A percentile compares a stretch with the other conserved stretches of the same genome.
These are phyloP conservation scores for Isoperla grammatica DNA, from an alignment of 2,888 invertebrate genomes.

Conservation along the genomic window DNA sequence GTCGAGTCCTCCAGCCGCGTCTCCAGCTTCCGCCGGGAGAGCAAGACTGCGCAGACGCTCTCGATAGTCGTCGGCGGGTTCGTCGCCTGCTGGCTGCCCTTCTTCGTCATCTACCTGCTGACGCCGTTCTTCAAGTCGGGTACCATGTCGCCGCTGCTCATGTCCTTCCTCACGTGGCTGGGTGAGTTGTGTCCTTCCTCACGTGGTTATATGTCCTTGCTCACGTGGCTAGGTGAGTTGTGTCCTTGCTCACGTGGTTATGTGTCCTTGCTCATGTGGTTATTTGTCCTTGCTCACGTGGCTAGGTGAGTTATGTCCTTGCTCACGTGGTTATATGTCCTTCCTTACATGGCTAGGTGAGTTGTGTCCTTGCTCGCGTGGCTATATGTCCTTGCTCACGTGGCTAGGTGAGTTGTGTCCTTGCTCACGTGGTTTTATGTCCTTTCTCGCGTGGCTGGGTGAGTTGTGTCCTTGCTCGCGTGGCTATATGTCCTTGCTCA, in stretches of 20 bases:
- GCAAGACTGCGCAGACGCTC: slow-evolving; percentile 81
- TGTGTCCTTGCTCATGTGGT: too few relatives aligned
- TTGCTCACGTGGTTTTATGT: slow-evolving; percentile 60
- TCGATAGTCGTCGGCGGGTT: slow-evolving; percentile 85
- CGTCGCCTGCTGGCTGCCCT: slow-evolving; percentile 83
- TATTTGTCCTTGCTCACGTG: too few relatives aligned
- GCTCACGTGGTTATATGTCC: too few relatives aligned
- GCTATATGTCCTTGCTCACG: slow-evolving; percentile 64
- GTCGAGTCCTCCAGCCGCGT: slow-evolving; percentile 31
- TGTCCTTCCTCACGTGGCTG: slow-evolving; percentile 77
- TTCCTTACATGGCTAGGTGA: too few relatives aligned
- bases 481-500: too few relatives aligned
- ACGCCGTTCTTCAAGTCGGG: slow-evolving; percentile 69
- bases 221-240: too few relatives aligned
- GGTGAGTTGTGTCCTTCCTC: slow-evolving; percentile 45
- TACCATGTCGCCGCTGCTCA: slow-evolving; percentile 57
- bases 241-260: too few relatives aligned
- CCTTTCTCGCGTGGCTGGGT: slow-evolving; percentile 76
- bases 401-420: slow-evolving; percentile 66
- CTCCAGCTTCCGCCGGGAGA: slow-evolving; percentile 60
- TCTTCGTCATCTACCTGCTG: slow-evolving; percentile 75
- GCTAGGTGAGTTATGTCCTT: too few relatives aligned
- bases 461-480: too few relatives aligned
- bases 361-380: too few relatives aligned
- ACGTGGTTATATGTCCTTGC: too few relatives aligned